These are phyloP conservation scores for Takifugu bimaculatus DNA, from an alignment of 2,113 vertebrate species.

Conservation along the genomic window DNA sequence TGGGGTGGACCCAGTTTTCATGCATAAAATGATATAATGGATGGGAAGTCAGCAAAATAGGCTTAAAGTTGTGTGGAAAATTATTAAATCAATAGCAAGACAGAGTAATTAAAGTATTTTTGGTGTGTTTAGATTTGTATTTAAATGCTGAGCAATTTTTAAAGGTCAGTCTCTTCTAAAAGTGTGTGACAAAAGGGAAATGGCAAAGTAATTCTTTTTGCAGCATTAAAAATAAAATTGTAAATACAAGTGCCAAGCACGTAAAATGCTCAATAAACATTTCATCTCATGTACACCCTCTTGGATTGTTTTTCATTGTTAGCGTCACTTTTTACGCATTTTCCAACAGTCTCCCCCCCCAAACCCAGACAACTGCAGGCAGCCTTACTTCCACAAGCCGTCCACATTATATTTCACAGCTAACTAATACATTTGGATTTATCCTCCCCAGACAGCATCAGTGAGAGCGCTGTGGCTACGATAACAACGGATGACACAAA, in stretches of 20 bases:
- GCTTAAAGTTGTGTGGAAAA: slow-evolving; percentile 85
- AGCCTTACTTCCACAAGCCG: neutral
- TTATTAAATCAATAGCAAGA: slow-evolving; percentile 82
- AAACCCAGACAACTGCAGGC: neutral
- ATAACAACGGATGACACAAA: slow-evolving; percentile 33
- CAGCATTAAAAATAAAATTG: slow-evolving; percentile 82
- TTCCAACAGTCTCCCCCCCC: too few relatives aligned
- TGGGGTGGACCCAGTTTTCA: slow-evolving; percentile 66
- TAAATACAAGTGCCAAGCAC: slow-evolving; percentile 97
- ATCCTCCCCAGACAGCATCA: neutral
- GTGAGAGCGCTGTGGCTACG: neutral
- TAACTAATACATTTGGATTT: slow-evolving; percentile 1
- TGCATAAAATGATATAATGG: slow-evolving; percentile 38
- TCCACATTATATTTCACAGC: slow-evolving; percentile 2
- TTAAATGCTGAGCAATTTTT: slow-evolving; percentile 93
- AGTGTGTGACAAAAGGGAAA: slow-evolving; percentile 63
- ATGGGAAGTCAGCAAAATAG: slow-evolving; percentile 74
- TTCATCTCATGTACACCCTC: slow-evolving; percentile 70
- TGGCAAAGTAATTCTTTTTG: slow-evolving; percentile 79
- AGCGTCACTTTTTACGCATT: neutral
- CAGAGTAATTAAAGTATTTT: slow-evolving; percentile 86
- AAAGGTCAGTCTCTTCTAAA: slow-evolving; percentile 83
- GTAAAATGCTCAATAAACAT: slow-evolving; percentile 90
- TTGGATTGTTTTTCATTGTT: slow-evolving; percentile 19
- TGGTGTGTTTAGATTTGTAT: slow-evolving; percentile 96